These are phyloP conservation scores for Phodopus roborovskii DNA, from an alignment of 2,113 vertebrate species.

Conservation along the genomic window DNA sequence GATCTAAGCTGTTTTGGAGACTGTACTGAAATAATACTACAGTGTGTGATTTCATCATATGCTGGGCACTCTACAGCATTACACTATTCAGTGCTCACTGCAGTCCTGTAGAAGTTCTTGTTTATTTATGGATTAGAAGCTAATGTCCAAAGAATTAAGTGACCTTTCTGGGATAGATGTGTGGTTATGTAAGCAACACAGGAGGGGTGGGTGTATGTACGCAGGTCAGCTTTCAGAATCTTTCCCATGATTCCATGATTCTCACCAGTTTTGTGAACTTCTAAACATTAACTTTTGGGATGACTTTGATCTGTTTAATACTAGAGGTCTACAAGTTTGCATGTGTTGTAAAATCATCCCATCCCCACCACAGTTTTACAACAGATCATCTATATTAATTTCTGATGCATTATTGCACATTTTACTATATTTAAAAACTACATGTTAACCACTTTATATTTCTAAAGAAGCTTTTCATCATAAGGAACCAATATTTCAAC, in stretches of 20 bases:
- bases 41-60: background rate
- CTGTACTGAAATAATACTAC: background rate
- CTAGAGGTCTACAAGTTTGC: background rate
- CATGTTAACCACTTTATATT: background rate
- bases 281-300: conserved; percentile 15
- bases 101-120: background rate
- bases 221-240: background rate
- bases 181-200: background rate
- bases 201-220: background rate
- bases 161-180: background rate
- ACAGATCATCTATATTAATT: conserved; percentile 34
- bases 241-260: background rate
- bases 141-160: background rate
- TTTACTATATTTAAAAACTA: background rate
- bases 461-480: conserved; percentile 39
- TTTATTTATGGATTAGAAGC: conserved; percentile 6
- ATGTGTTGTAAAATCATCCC: background rate
- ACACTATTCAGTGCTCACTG: background rate
- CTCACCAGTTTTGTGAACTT: background rate
- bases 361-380: background rate
- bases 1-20: background rate
- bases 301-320: background rate
- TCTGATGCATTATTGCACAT: conserved; percentile 2
- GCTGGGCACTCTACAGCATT: background rate
- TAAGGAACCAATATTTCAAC: background rate